A percentile compares a stretch with the other conserved stretches of the same genome.
These are phyloP conservation scores for Bradypus variegatus DNA, from an alignment of 2,797 vertebrate species.

Conservation along the genomic window DNA sequence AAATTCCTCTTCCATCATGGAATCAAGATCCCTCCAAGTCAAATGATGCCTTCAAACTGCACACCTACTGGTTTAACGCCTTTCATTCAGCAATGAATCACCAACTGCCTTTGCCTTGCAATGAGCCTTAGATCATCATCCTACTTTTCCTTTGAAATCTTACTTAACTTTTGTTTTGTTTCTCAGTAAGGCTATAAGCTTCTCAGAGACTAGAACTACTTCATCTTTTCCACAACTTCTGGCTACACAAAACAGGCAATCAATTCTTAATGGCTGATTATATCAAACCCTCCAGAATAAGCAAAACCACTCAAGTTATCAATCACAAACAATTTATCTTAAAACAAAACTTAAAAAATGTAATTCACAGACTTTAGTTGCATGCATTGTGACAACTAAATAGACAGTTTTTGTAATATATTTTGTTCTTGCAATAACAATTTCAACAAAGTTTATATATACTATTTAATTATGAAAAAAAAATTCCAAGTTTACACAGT, in stretches of 20 bases:
- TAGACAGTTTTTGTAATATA: not conserved
- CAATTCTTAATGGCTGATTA: not conserved
- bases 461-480: constrained; percentile 12
- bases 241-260: constrained; percentile 2
- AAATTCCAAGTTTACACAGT: not conserved
- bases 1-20: not conserved
- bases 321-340: not conserved
- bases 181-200: not conserved
- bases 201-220: constrained; percentile 8
- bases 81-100: not conserved
- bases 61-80: not conserved
- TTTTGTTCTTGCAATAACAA: not conserved
- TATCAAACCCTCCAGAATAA: not conserved
- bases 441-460: constrained; percentile 17
- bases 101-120: not conserved
- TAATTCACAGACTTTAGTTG: not conserved
- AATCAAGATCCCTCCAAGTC: not conserved
- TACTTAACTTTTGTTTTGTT: not conserved
- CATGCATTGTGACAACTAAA: no score
- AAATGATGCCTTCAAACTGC: not conserved
- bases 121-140: not conserved
- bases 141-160: not conserved
- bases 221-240: not conserved
- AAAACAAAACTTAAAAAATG: constrained; percentile 6
- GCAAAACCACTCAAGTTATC: not conserved